Conservation (phyloP, 2,113 vertebrate species). For the Bombycilla garrulus region DNA sequence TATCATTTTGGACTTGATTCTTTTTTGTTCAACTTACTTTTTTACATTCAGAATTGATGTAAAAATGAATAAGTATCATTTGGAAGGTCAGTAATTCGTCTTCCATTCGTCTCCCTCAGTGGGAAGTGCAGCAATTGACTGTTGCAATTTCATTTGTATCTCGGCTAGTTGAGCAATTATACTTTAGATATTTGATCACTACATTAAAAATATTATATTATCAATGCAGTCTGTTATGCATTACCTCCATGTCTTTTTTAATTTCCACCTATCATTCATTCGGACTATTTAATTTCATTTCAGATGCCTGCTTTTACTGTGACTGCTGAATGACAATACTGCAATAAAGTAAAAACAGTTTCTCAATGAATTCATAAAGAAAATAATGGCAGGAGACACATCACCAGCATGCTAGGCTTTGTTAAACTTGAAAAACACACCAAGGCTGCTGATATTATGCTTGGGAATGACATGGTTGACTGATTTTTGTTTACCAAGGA, state of each 20-base stretch:
- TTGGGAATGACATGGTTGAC: neutral
- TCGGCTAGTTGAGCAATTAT: conserved; percentile 1
- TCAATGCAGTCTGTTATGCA: neutral
- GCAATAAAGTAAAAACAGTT: neutral
- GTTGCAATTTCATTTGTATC: conserved; percentile 2
- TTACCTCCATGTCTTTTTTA: neutral
- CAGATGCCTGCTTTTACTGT: neutral
- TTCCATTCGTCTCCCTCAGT: neutral
- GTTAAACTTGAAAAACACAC: neutral
- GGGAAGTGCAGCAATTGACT: neutral
- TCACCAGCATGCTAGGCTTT: neutral
- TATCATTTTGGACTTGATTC: neutral
- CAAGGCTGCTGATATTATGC: neutral
- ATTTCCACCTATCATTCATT: neutral
- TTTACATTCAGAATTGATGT: neutral
- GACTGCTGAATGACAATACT: neutral
- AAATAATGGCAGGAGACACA: neutral
- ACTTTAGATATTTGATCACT: neutral
- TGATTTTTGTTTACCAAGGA: neutral
- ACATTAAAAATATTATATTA: neutral
- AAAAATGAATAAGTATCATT: neutral
- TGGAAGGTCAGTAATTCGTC: neutral
- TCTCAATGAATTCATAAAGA: neutral
- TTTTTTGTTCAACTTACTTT: neutral
- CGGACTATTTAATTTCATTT: conserved; percentile 15